A percentile compares a stretch with the other conserved stretches of the same genome.
Evolutionary conservation across 2,797 vertebrate species (phyloP).

Genomic region (Cottoperca gobio): DNA sequence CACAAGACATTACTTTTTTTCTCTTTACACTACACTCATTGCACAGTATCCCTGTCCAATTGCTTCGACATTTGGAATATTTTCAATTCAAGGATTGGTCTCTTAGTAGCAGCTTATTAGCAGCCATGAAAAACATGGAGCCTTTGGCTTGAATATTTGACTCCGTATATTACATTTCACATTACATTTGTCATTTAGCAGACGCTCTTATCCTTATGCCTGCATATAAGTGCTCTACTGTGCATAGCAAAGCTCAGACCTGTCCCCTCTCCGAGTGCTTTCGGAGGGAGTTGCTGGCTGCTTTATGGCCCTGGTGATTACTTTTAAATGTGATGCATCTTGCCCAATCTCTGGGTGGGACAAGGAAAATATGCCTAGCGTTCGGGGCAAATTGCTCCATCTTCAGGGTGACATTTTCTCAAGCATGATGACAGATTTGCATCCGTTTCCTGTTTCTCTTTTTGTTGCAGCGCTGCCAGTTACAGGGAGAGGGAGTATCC

Average conservation of each 20-base stretch:
- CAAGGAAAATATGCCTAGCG: slow-evolving; percentile 41
- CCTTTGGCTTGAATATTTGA: slow-evolving; percentile 4
- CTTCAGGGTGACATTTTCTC: slow-evolving; percentile 50
- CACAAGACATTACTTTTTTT: too few species aligned
- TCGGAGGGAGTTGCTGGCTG: slow-evolving; percentile 25
- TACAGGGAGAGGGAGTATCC: slow-evolving; percentile 67
- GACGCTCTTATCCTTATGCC: too few species aligned
- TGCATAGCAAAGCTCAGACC: slow-evolving; percentile 7
- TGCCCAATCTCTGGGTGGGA: slow-evolving; percentile 34
- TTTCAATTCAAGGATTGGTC: neutral
- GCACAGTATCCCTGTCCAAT: neutral
- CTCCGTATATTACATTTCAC: neutral
- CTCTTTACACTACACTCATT: neutral
- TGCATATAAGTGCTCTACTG: slow-evolving; percentile 2
- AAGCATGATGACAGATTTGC: slow-evolving; percentile 54
- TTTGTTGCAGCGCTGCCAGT: slow-evolving; percentile 80
- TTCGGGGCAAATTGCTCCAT: slow-evolving; percentile 46
- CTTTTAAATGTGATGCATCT: slow-evolving; percentile 47
- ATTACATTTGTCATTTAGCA: too few species aligned
- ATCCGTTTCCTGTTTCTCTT: slow-evolving; percentile 64
- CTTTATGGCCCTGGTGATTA: slow-evolving; percentile 62
- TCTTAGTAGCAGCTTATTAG: too few species aligned
- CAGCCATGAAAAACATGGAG: neutral
- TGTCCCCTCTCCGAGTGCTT: slow-evolving; percentile 10
- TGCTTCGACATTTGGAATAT: neutral